phyloP scores from a whole-genome alignment of 2,888 invertebrate genomes.

The Agrotis clavis region DNA sequence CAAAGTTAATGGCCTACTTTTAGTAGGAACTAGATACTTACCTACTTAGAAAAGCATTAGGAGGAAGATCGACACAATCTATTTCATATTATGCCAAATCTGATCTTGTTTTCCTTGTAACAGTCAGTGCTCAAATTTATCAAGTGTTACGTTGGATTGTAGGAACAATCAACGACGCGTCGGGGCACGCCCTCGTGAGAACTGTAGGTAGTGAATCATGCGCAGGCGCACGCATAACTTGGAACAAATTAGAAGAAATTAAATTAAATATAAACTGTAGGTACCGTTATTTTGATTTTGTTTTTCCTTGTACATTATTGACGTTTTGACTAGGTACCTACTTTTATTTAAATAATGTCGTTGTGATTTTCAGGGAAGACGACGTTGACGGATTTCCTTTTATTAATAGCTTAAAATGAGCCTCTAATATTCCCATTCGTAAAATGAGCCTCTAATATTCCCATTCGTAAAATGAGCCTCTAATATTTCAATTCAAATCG shows the following conservation, averaged over 20 bases:
- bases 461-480: no score
- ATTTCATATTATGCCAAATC: background rate
- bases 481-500: no score
- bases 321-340: constrained; percentile 8
- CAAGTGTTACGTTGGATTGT: constrained; percentile 28
- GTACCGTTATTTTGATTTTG: background rate
- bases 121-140: background rate
- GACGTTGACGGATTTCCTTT: background rate
- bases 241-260: constrained; percentile 4
- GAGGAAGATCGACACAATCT: no score
- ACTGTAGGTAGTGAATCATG: constrained; percentile 45
- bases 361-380: constrained; percentile 1
- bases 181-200: constrained; percentile 33
- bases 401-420: no score
- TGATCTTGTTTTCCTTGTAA: constrained; percentile 12
- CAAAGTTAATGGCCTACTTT: no score
- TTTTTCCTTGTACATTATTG: constrained; percentile 25
- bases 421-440: no score
- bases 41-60: no score
- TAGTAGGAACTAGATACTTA: no score
- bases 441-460: no score
- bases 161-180: constrained; percentile 5
- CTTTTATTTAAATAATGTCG: background rate
- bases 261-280: constrained; percentile 8
- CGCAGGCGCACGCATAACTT: constrained; percentile 4